Percentiles rank a stretch among this genome's conserved stretches.
These are phyloP conservation scores for Isaurus tuberculatus DNA, from an alignment of 92 coral and sea anemone species.

Conservation along the genomic window DNA sequence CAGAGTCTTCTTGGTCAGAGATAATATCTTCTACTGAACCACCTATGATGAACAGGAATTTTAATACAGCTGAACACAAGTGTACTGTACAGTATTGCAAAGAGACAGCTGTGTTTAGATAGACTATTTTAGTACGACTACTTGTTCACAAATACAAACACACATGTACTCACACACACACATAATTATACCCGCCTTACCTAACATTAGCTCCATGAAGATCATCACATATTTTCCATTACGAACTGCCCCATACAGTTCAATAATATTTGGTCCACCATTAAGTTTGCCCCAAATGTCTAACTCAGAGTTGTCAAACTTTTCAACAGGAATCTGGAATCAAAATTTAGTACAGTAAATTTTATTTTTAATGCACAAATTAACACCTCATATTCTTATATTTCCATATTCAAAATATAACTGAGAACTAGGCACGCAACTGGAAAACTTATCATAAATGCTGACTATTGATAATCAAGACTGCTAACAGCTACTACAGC, in stretches of 20 bases:
- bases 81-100: background rate
- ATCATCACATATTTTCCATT: slow-evolving; percentile 51
- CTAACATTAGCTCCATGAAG: slow-evolving; percentile 93
- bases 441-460: too few species aligned
- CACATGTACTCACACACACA: background rate
- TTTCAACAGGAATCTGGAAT: slow-evolving; percentile 66
- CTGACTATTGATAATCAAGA: too few species aligned
- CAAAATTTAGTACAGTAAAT: background rate
- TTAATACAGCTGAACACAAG: background rate
- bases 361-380: background rate
- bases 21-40: slow-evolving; percentile 75
- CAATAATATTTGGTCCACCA: slow-evolving; percentile 69
- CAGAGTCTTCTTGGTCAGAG: slow-evolving; percentile 16
- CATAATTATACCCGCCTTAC: slow-evolving; percentile 12
- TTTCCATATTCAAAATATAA: too few species aligned
- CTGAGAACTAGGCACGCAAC: too few species aligned
- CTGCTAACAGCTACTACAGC: too few species aligned
- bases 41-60: slow-evolving; percentile 42
- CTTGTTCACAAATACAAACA: too few species aligned
- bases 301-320: slow-evolving; percentile 68
- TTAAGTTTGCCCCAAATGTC: slow-evolving; percentile 68
- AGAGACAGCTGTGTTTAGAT: background rate
- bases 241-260: slow-evolving; percentile 83
- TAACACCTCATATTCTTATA: too few species aligned
- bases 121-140: too few species aligned